A percentile compares a stretch with the other conserved stretches of the same genome.
phyloP scores from a whole-genome alignment of 2,113 vertebrate genomes.

The Pituophis catenifer region DNA sequence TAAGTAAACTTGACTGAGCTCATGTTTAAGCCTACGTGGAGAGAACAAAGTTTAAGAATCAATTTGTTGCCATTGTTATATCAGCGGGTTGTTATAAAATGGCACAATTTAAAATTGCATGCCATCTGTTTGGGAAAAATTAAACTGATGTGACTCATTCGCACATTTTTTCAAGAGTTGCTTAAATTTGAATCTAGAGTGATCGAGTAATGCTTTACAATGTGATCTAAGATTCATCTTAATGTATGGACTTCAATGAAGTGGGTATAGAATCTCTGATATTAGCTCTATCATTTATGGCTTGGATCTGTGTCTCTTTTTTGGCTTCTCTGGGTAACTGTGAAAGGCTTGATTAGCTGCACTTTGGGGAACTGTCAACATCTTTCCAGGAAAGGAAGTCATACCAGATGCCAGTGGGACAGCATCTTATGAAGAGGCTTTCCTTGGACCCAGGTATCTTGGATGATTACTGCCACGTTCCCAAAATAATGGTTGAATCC shows the following conservation, averaged over 20 bases:
- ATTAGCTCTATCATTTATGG: not conserved
- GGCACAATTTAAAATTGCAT: not conserved
- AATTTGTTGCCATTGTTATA: not conserved
- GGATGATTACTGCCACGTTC: not conserved
- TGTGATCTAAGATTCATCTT: not conserved
- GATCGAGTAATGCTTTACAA: not conserved
- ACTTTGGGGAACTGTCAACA: not conserved
- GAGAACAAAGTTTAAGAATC: not conserved
- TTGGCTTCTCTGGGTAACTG: not conserved
- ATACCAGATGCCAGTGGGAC: not conserved
- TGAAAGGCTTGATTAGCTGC: not conserved
- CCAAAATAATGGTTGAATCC: not conserved
- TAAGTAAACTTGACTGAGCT: not conserved
- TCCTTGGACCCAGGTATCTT: not conserved
- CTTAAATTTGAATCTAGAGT: not conserved
- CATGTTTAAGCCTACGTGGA: not conserved
- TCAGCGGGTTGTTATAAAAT: not conserved
- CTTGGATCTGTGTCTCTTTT: not conserved
- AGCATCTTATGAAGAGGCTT: not conserved
- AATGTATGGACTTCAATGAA: not conserved
- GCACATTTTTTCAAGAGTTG: not conserved
- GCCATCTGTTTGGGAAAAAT: not conserved
- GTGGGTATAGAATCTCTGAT: not conserved
- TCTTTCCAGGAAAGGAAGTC: not conserved
- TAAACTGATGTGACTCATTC: not conserved